Base-by-base conservation (phyloP, 2,888 invertebrate genomes). In the Phragmatobia fuliginosa region DNA sequence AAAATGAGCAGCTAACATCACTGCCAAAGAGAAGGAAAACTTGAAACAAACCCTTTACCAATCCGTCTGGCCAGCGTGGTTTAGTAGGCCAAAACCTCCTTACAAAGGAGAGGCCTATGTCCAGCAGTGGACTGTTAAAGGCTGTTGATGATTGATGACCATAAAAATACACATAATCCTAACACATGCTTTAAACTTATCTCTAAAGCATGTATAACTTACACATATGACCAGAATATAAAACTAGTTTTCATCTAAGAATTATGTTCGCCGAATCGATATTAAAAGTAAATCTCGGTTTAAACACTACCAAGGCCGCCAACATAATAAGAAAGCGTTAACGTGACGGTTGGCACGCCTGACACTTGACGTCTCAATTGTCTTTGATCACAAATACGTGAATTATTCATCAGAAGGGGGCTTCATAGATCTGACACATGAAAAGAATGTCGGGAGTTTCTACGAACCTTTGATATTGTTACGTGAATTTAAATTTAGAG, bases 331-430 rank as follows among this genome's bases (percentile, higher is more conserved):
- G 90, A 90, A 90, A 90, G 82, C 84, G 60, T 62, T 68, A 31
- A 70, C 70, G 73, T 87, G 87, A 87, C 87, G 84, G 81, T 81
- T 80, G 80, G 72, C 77, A 79, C 68, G 72, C 71, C 81, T 75
- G 77, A 82, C 80, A 82, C 74, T 77, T 85, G 88, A 91, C 90
- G 86, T 87, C 87, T 88, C 90, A 86, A 91, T 91, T 92, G 92
- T 92, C 92, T 92, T 92, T 92, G 92, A 92, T 92, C 92, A 90
- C 85, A 89, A 83, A 89, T 84, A 88, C 82, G 85, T 92, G 91
- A 91, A 92, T 91, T 87, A 92, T 92, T 91, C 90, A 92, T 86
- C 78, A 78, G 73, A 69, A 59, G 56, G 70, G 71, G 49, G 66
- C 59, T 67, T 74, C 74, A 73, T 78, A 73, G 76, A 73, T 73